Evolutionary conservation across 92 coral and sea anemone species (phyloP), one percentile per base, ranked within the genome.

Genomic region (Diadumene lineata): DNA sequence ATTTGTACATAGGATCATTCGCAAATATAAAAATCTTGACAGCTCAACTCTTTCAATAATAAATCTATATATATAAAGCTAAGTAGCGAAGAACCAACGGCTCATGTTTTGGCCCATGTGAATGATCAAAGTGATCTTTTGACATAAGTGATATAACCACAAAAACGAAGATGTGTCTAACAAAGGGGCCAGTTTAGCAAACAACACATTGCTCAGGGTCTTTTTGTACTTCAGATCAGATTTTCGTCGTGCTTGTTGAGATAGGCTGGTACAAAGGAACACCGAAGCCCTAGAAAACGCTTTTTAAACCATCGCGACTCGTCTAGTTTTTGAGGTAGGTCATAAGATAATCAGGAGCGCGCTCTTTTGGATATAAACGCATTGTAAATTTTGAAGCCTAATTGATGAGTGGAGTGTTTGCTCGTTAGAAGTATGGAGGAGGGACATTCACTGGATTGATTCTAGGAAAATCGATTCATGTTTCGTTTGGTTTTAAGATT

Each of bases 351-450:
- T 72, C 77, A 29, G 33, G 56, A 57, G 66, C 66, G 22, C 66
- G 30, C 50, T 24, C 66, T n/a, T n/a, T 72, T 50, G 33, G 30
- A 58, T 56, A 48, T 56, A 30, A 72, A 72, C 77, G 66, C 24
- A 72, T 72, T 72, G 77, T 46, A 72, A 56, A 72, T 72, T 72
- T 43, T 72, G 75, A 31, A 21, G 60, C 74, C 63, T 86, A 82
- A 86, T 86, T 82, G 91, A 86, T 81, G 34, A 80, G 63, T 81
- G 82, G 82, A 65, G 79, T 90, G 84, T 87, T 87, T 90, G 83
- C 81, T 80, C 83, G 89, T 58, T 68, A 69, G 71, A 77, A 62
- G 87, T 86, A 82, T 62, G 68, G 75, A 90, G 89, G 89, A 90
- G 91, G 85, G 85, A 79, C 83, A 43, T 76, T 89, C 81, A 81